Conservation (phyloP, 2,113 vertebrate genomes). For the Jaculus jaculus region DNA sequence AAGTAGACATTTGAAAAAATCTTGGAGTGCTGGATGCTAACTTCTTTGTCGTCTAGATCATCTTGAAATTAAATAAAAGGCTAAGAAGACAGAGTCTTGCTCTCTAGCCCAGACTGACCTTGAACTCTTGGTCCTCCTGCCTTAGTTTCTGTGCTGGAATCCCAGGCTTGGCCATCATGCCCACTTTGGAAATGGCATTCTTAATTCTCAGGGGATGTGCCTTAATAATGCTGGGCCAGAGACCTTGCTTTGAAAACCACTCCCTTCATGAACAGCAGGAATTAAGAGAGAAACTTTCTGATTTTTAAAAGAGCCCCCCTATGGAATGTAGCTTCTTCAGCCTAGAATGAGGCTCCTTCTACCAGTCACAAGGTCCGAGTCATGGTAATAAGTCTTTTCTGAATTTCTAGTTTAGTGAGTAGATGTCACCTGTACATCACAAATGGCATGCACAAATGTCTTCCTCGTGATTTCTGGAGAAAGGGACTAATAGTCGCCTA, state of each 20-base stretch:
- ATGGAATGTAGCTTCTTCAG: not conserved
- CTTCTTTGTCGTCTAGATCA: not conserved
- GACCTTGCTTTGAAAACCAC: not conserved
- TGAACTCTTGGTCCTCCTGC: fast-evolving
- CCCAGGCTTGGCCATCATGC: not conserved
- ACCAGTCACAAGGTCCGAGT: not conserved
- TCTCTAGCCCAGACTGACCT: not conserved
- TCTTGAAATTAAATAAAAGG: not conserved
- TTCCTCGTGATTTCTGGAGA: not conserved
- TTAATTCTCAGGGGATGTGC: not conserved
- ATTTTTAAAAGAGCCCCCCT: not conserved
- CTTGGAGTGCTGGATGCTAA: too few relatives aligned
- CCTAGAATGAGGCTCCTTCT: not conserved
- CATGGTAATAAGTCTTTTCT: not conserved
- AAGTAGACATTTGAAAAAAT: not conserved
- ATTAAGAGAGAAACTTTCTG: not conserved
- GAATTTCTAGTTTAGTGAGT: not conserved
- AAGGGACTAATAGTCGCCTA: not conserved
- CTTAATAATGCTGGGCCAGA: not conserved
- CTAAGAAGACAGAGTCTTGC: not conserved
- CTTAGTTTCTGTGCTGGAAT: not conserved
- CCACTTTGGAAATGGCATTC: not conserved
- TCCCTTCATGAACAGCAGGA: not conserved
- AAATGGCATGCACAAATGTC: not conserved
- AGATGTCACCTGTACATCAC: not conserved